Evolutionary conservation across 2,888 invertebrate genomes (phyloP), one percentile per base, ranked within the genome.

Genomic region (Artemia sp.): DNA sequence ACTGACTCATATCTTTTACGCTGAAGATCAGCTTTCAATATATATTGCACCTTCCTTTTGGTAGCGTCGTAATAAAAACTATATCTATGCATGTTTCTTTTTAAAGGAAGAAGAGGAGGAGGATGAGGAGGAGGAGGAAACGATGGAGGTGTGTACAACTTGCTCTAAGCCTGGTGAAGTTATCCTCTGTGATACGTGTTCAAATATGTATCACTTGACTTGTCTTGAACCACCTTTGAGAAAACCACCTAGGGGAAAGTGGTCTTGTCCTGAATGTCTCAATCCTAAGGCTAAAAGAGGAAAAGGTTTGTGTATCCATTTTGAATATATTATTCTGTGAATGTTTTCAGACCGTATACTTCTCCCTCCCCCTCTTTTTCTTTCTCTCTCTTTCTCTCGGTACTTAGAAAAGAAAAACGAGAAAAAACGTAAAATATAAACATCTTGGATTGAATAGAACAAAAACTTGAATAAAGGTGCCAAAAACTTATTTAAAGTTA

Each of bases 111-210:
- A 70, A 66, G 72, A 52, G 11, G 71, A 70, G 7, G 70, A 71
- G 11, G 71, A 14, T 1, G 70, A 38, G 50, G 38, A 38, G 24
- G 24, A 12, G 52, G 64, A 58, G 11, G 38, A 12, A 19, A 71
- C 73, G 64, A 72, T 72, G 14, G 77, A 78, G 68, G 72, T 73
- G 3, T 89, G 89, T 78, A 81, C 80, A 11, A 76, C 79, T 50
- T 89, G 89, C 78, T 83, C 83, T 71, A 83, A 82, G 73, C 85
- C 84, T 71, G 89, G 88, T 2, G 81, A 83, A 70, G 80, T 88
- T 68, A 81, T 85, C 11, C 80, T 79, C 50, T 89, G 89, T 76
- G 81, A 82, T 69, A 78, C 79, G 19, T 89, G 89, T 79, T 77
- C 79, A 5, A 79, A 80, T 69, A 80, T 83, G 73, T 88, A 83